Percentiles rank a stretch among this genome's conserved stretches.
phyloP scores from a whole-genome alignment of 2,888 invertebrate species.

The Monopis laevigella region DNA sequence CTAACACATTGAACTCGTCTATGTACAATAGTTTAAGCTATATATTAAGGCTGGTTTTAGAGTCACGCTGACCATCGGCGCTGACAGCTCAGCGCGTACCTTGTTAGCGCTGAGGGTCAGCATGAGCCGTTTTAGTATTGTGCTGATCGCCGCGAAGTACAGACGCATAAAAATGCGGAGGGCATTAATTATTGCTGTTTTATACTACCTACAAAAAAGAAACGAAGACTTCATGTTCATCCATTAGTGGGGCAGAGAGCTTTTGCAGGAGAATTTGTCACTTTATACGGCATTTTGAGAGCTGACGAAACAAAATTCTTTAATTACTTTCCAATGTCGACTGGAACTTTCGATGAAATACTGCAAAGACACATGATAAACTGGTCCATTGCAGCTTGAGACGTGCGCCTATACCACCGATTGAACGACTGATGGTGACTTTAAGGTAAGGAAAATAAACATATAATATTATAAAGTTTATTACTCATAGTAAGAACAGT shows the following conservation, averaged over 20 bases:
- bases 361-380: conserved; percentile 24
- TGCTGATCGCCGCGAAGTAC: conserved; percentile 7
- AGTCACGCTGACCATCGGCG: conserved; percentile 13
- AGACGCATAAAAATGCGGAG: conserved; percentile 21
- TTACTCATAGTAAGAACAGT: not conserved
- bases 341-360: conserved; percentile 25
- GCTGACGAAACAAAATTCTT: conserved; percentile 10
- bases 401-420: conserved; percentile 21
- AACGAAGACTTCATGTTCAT: conserved; percentile 21
- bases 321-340: conserved; percentile 18
- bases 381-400: conserved; percentile 25
- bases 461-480: not conserved
- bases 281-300: conserved; percentile 13
- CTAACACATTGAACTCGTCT: too few species aligned
- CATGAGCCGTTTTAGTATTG: conserved; percentile 19
- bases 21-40: too few species aligned
- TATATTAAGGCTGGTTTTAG: conserved; percentile 2
- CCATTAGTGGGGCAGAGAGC: conserved; percentile 23
- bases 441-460: not conserved
- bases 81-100: conserved; percentile 21
- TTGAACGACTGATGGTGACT: conserved; percentile 20
- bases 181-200: conserved; percentile 22
- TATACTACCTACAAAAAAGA: conserved; percentile 17
- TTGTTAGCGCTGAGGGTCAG: conserved; percentile 19
- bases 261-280: conserved; percentile 15